Evolutionary conservation across 1,140 invertebrate genomes (phyloP).

Genomic region (Anagrus nilaparvatae): DNA sequence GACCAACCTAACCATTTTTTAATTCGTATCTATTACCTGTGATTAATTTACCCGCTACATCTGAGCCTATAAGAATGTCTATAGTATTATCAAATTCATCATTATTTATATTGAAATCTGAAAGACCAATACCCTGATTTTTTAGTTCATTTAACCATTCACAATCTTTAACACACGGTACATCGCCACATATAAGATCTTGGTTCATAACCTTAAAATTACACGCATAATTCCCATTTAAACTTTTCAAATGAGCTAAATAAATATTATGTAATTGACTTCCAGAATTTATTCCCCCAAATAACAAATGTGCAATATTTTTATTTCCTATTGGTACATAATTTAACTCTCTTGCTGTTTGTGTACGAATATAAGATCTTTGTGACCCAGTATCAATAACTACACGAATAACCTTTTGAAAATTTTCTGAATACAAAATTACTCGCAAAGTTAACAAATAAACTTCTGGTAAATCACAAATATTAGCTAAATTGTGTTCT

Average conservation of each 20-base stretch:
- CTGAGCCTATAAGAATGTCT: conserved; percentile 16
- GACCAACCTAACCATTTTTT: conserved; percentile 25
- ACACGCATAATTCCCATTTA: conserved; percentile 12
- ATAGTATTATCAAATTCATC: conserved; percentile 10
- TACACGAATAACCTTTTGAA: conserved; percentile 13
- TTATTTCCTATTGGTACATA: conserved; percentile 10
- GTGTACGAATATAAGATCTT: conserved; percentile 18
- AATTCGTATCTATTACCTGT: conserved; percentile 22
- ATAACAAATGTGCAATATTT: conserved; percentile 13
- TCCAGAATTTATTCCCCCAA: conserved; percentile 14
- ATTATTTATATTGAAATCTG: conserved; percentile 12
- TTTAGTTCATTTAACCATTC: conserved; percentile 15
- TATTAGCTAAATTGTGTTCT: conserved; percentile 13
- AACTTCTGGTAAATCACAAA: conserved; percentile 14
- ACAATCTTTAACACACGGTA: conserved; percentile 10
- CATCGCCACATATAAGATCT: conserved; percentile 12
- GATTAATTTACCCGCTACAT: conserved; percentile 24
- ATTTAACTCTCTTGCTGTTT: conserved; percentile 14
- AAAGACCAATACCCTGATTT: conserved; percentile 15
- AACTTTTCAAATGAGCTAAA: conserved; percentile 11
- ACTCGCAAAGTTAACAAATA: conserved; percentile 18
- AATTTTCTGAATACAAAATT: conserved; percentile 13
- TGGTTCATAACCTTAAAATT: conserved; percentile 18
- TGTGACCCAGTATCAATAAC: conserved; percentile 17
- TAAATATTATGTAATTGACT: conserved; percentile 14